These are phyloP conservation scores for Daphoenositta chrysoptera DNA, from an alignment of 2,113 vertebrate species.

Conservation along the genomic window DNA sequence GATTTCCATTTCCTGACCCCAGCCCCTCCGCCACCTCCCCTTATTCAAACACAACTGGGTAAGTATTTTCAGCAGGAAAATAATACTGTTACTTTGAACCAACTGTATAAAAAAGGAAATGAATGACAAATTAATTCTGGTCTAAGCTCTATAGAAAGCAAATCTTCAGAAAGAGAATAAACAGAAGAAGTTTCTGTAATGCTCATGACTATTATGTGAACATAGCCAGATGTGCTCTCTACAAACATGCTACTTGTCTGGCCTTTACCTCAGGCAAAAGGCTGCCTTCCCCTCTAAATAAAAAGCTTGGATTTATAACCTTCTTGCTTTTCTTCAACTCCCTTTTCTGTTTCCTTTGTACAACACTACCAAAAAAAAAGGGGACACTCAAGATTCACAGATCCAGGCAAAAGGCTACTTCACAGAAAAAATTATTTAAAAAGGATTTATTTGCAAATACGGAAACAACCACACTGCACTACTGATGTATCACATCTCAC, in stretches of 20 bases:
- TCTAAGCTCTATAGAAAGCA: not conserved
- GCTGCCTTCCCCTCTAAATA: not conserved
- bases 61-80: not conserved
- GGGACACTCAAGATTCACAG: not conserved
- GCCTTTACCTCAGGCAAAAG: not conserved
- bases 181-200: not conserved
- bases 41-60: not conserved
- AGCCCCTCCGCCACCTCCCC: not conserved
- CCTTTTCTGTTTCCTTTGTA: not conserved
- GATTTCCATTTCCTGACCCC: not conserved
- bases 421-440: not conserved
- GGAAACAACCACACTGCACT: not conserved
- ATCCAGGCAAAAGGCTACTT: not conserved
- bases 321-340: not conserved
- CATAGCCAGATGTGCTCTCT: not conserved
- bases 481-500: not conserved
- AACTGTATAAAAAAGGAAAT: not conserved
- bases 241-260: not conserved
- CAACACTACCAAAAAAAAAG: not conserved
- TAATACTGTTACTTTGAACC: not conserved
- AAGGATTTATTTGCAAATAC: not conserved
- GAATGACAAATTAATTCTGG: not conserved
- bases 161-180: not conserved
- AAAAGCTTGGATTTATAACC: not conserved
- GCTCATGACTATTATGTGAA: not conserved